Evolutionary conservation across 2,888 invertebrate species (phyloP), one percentile per base, ranked within the genome.

Genomic region (Timema podura): DNA sequence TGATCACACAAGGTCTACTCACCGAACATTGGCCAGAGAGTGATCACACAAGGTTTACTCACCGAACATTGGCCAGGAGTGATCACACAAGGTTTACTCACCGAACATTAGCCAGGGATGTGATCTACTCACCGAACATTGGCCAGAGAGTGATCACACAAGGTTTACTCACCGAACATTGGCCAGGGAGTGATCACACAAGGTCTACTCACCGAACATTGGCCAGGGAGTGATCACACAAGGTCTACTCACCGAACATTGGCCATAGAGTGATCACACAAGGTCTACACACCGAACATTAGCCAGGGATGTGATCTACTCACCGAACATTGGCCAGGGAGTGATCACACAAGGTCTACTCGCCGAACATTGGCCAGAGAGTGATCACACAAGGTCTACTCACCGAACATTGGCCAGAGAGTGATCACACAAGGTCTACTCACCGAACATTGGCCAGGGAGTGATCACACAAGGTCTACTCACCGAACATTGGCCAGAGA

Each of bases 391-490:
- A n/a, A n/a, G n/a, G n/a, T n/a, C n/a, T n/a, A n/a, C n/a, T n/a
- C n/a, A n/a, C n/a, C n/a, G n/a, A n/a, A n/a, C n/a, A n/a, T n/a
- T 30, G 30, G 30, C 30, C 30, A 30, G 30, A 3, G 30, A 30
- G 30, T 30, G 30, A 30, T 1, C 30, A 30, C 2, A 1, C 3
- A 30, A 30, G 30, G 30, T 30, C 30, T 30, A 88, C 94, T 93
- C 83, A 95, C 94, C 94, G 93, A 83, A 95, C 94, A 84, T 95
- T 95, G 74, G 95, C 95, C 79, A 95, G 85, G 11, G 95, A 95
- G 81, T 95, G 95, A 70, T n/a, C n/a, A n/a, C n/a, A n/a, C n/a
- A n/a, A n/a, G n/a, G n/a, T n/a, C n/a, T n/a, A n/a, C n/a, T n/a
- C n/a, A n/a, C n/a, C n/a, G n/a, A n/a, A n/a, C n/a, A n/a, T n/a